Conservation (phyloP, 2,113 vertebrate genomes). For the Notiomystis cincta region DNA sequence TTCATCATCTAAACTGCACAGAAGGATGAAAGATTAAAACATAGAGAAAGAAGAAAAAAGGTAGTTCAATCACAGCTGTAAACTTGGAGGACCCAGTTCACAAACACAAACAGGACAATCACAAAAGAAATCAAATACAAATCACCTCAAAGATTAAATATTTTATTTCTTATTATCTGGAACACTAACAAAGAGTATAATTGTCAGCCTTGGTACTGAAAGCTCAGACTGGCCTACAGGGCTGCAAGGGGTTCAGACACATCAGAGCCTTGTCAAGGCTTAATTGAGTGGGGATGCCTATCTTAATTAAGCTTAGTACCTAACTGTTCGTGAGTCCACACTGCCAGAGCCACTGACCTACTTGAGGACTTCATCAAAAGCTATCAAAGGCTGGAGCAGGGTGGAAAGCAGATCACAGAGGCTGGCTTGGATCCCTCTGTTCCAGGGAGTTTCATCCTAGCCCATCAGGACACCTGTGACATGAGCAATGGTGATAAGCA, state of each 20-base stretch:
- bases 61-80: neutral
- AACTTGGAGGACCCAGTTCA: neutral
- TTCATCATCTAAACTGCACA: neutral
- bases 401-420: neutral
- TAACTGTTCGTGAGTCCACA: neutral
- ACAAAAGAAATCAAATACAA: neutral
- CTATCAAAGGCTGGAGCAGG: neutral
- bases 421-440: neutral
- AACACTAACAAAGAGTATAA: neutral
- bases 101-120: neutral
- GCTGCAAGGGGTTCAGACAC: neutral
- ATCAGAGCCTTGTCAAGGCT: neutral
- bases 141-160: neutral
- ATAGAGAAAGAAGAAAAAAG: neutral
- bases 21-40: neutral
- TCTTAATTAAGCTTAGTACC: neutral
- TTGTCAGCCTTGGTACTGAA: neutral
- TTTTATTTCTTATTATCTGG: neutral
- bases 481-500: neutral
- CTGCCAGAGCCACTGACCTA: neutral
- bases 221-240: neutral
- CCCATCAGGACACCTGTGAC: neutral
- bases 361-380: neutral
- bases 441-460: accelerated
- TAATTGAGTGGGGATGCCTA: neutral